phyloP scores from a whole-genome alignment of 2,113 vertebrate genomes.

The Amblyornis subalaris region DNA sequence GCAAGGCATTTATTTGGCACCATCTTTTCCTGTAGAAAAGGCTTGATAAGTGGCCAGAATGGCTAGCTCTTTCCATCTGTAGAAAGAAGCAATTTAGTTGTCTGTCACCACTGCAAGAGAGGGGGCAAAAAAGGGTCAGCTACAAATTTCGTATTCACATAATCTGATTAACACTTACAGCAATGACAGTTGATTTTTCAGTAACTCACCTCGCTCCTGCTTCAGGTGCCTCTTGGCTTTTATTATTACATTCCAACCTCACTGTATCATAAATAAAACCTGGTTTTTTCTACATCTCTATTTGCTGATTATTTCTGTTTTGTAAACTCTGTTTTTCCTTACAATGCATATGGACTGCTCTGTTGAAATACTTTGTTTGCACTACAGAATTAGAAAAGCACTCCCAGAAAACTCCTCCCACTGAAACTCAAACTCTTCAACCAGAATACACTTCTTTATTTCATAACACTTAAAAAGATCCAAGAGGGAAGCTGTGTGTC shows the following conservation, averaged over 20 bases:
- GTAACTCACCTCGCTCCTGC: background rate
- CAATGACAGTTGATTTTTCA: background rate
- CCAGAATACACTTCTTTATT: background rate
- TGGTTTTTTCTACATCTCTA: slow-evolving; percentile 4
- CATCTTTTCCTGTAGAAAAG: background rate
- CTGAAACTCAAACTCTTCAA: background rate
- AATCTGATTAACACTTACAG: background rate
- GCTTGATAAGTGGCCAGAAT: background rate
- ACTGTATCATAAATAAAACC: slow-evolving; percentile 48
- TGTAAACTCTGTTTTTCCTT: background rate
- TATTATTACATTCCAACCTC: slow-evolving; percentile 38
- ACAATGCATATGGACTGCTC: background rate
- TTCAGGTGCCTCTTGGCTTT: slow-evolving; percentile 17
- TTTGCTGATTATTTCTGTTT: background rate
- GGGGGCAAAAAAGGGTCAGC: background rate
- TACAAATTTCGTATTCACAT: background rate
- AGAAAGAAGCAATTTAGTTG: background rate
- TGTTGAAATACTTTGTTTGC: background rate
- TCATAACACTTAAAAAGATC: background rate
- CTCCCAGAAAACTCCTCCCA: background rate
- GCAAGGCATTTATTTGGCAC: background rate
- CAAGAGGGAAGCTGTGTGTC: background rate
- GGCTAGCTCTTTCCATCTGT: background rate
- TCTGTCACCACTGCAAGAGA: background rate
- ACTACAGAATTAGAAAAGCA: background rate